These are phyloP conservation scores for Habrosyne pyritoides DNA, from an alignment of 2,888 invertebrate species.

Conservation along the genomic window DNA sequence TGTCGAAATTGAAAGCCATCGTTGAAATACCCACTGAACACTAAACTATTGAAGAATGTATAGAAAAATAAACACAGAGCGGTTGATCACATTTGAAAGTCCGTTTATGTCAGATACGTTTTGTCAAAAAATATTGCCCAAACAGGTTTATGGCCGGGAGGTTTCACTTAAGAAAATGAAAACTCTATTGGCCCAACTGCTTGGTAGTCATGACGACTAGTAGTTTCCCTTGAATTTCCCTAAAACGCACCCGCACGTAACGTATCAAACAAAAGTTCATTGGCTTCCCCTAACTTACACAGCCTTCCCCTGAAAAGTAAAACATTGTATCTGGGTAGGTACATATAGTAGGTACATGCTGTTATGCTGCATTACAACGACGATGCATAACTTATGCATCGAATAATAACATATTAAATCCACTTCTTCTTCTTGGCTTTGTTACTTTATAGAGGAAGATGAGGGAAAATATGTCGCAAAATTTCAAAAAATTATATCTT, in stretches of 20 bases:
- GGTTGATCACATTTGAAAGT: conserved; percentile 31
- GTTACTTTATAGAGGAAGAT: too few species aligned
- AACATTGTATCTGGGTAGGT: conserved; percentile 20
- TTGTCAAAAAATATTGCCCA: conserved; percentile 45
- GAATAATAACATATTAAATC: neutral
- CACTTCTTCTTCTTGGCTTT: neutral
- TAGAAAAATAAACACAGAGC: conserved; percentile 44
- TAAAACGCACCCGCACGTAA: conserved; percentile 10
- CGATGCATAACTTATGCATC: neutral
- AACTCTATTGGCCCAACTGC: conserved; percentile 73
- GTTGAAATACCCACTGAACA: conserved; percentile 28
- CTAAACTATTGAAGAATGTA: conserved; percentile 35
- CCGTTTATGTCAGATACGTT: conserved; percentile 11
- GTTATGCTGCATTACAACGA: too few species aligned
- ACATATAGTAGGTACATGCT: neutral
- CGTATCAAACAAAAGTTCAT: conserved; percentile 25
- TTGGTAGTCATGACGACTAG: conserved; percentile 58
- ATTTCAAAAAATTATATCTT: neutral
- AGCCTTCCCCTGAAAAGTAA: conserved; percentile 22
- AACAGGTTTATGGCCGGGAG: conserved; percentile 32
- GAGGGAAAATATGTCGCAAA: too few species aligned
- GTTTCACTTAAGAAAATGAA: conserved; percentile 52
- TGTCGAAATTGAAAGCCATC: conserved; percentile 76
- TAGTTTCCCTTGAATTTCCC: conserved; percentile 26
- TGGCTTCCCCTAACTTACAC: conserved; percentile 16